Conservation (phyloP, 1,140 invertebrate species). For the Augochlora pura region DNA sequence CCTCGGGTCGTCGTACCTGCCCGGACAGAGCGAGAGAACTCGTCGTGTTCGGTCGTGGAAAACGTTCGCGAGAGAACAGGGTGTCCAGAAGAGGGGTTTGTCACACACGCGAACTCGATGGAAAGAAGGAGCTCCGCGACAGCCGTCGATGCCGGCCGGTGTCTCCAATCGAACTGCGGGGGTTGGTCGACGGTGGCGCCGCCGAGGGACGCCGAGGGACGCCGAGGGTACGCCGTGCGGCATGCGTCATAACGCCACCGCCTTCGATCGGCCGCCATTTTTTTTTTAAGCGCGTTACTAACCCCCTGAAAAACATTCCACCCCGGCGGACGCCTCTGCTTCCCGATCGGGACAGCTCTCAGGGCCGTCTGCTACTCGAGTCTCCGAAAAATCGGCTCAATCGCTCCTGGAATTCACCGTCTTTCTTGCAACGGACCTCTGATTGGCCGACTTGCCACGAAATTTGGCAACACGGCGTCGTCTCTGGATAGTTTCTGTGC, state of each 20-base stretch:
- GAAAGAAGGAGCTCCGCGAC: conserved; percentile 50
- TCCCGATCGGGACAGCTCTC: conserved; percentile 43
- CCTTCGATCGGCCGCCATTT: conserved; percentile 71
- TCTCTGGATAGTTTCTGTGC: too few relatives aligned
- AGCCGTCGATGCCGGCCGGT: conserved; percentile 75
- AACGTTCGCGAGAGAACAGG: neutral
- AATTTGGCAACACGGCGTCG: too few relatives aligned
- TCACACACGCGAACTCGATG: conserved; percentile 52
- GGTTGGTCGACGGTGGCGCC: conserved; percentile 76
- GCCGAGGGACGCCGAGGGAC: conserved; percentile 55
- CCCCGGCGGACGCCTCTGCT: conserved; percentile 37
- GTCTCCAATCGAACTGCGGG: conserved; percentile 79
- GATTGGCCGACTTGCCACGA: too few relatives aligned
- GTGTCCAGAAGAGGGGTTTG: neutral
- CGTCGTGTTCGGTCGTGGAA: neutral
- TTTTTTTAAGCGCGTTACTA: conserved; percentile 64
- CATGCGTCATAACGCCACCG: conserved; percentile 65
- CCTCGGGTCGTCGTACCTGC: conserved; percentile 17
- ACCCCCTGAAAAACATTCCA: conserved; percentile 64
- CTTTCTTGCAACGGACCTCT: too few relatives aligned
- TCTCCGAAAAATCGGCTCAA: neutral
- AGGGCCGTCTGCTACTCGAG: conserved; percentile 20
- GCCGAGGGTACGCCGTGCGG: conserved; percentile 43
- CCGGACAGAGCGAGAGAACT: neutral
- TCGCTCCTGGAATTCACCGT: neutral